Evolutionary conservation across 2,888 invertebrate species (phyloP).

Genomic region (Lydus trimaculatus): DNA sequence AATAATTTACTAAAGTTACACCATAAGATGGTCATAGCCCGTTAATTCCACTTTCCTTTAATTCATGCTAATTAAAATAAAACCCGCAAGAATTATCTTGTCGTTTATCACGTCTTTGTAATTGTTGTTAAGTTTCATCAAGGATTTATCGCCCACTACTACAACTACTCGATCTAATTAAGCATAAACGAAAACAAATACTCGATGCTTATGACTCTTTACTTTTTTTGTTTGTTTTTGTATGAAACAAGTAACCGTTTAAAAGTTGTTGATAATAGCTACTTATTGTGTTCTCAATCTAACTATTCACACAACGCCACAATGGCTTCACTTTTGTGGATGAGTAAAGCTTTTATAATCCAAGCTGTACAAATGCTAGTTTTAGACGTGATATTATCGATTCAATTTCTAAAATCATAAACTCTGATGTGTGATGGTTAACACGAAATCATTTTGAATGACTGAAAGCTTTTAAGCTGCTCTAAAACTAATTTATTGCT

Average conservation of each 20-base stretch:
- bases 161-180: background rate
- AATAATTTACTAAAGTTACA: background rate
- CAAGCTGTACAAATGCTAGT: slow-evolving; percentile 29
- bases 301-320: slow-evolving; percentile 11
- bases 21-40: background rate
- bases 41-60: background rate
- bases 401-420: slow-evolving; percentile 14
- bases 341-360: slow-evolving; percentile 25
- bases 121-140: background rate
- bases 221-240: background rate
- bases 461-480: slow-evolving; percentile 20
- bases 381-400: slow-evolving; percentile 14
- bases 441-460: slow-evolving; percentile 20
- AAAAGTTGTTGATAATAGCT: background rate
- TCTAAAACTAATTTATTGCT: slow-evolving; percentile 13
- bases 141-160: background rate
- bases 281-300: slow-evolving; percentile 16
- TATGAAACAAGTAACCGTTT: background rate
- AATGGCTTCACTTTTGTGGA: slow-evolving; percentile 26
- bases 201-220: background rate
- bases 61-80: slow-evolving; percentile 1
- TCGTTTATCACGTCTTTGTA: background rate
- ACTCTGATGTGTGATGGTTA: background rate
- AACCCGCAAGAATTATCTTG: background rate
- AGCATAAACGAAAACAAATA: background rate